Conservation (phyloP, 1,140 invertebrate species). For the Theocolax elegans region DNA sequence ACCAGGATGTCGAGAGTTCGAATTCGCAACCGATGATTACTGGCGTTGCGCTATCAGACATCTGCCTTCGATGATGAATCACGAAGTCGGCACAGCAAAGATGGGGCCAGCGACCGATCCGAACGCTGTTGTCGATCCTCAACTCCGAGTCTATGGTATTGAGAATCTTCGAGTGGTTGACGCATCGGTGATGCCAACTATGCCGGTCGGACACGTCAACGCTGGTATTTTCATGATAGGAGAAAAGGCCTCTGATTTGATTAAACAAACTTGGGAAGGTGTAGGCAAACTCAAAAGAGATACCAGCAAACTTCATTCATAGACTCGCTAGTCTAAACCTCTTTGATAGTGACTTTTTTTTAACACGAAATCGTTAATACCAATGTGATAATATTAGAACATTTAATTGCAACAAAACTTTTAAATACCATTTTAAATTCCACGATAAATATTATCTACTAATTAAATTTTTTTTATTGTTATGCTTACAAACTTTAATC, state of each 20-base stretch:
- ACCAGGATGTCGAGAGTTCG: constrained; percentile 69
- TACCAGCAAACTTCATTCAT: too few species aligned
- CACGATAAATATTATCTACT: too few species aligned
- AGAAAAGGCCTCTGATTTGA: constrained; percentile 86
- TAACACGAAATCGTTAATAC: too few species aligned
- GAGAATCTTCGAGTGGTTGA: constrained; percentile 79
- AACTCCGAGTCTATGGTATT: constrained; percentile 77
- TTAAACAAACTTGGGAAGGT: constrained; percentile 67
- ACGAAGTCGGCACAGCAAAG: constrained; percentile 78
- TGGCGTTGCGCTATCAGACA: constrained; percentile 80
- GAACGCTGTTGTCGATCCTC: constrained; percentile 78
- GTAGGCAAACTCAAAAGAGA: neutral
- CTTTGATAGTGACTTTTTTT: too few species aligned
- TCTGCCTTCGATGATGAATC: constrained; percentile 74
- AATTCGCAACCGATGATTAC: constrained; percentile 74
- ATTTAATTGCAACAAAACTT: too few species aligned
- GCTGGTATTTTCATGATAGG: constrained; percentile 85
- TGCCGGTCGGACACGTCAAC: constrained; percentile 79
- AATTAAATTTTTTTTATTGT: too few species aligned
- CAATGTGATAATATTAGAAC: too few species aligned
- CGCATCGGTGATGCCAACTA: constrained; percentile 79
- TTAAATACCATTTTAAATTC: too few species aligned
- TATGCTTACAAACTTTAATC: too few species aligned
- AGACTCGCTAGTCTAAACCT: too few species aligned
- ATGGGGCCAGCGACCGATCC: constrained; percentile 79